These are phyloP conservation scores for Therioaphis trifolii DNA, from an alignment of 2,888 invertebrate genomes.

Conservation along the genomic window DNA sequence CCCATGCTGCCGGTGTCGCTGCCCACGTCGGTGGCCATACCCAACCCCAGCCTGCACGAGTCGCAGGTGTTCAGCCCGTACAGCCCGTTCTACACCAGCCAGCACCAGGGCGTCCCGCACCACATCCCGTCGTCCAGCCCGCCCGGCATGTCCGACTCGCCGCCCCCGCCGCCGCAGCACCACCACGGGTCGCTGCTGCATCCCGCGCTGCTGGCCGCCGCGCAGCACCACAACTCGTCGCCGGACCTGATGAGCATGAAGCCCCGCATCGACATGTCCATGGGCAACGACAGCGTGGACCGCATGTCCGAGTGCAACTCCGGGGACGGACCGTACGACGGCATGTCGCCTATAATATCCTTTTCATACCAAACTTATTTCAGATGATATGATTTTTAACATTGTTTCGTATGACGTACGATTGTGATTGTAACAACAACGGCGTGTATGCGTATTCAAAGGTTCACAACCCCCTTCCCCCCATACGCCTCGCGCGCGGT, in stretches of 20 bases:
- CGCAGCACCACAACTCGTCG: constrained; percentile 83
- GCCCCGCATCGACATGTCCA: constrained; percentile 69
- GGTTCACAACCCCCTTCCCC: too few species aligned
- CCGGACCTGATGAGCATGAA: constrained; percentile 83
- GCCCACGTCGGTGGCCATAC: constrained; percentile 95
- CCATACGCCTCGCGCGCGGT: too few species aligned
- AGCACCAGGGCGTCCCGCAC: constrained; percentile 69
- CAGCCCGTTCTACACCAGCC: constrained; percentile 81
- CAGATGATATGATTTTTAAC: too few species aligned
- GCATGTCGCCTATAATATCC: constrained; percentile 95
- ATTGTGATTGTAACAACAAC: too few species aligned
- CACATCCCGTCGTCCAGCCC: constrained; percentile 70
- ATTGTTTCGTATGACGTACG: too few species aligned
- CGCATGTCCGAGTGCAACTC: constrained; percentile 91
- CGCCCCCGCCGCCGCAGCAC: constrained; percentile 82
- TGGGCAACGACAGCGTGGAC: constrained; percentile 81
- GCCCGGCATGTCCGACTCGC: constrained; percentile 76
- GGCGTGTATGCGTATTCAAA: too few species aligned
- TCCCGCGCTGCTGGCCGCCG: constrained; percentile 85
- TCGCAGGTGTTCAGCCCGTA: constrained; percentile 93
- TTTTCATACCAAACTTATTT: constrained; percentile 75
- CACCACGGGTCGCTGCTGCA: constrained; percentile 87
- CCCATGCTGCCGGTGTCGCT: constrained; percentile 89
- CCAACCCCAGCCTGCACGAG: constrained; percentile 94
- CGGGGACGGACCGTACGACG: constrained; percentile 87